These are phyloP conservation scores for Trachythela sp. DNA, from an alignment of 64 coral and sea anemone species.

Conservation along the genomic window DNA sequence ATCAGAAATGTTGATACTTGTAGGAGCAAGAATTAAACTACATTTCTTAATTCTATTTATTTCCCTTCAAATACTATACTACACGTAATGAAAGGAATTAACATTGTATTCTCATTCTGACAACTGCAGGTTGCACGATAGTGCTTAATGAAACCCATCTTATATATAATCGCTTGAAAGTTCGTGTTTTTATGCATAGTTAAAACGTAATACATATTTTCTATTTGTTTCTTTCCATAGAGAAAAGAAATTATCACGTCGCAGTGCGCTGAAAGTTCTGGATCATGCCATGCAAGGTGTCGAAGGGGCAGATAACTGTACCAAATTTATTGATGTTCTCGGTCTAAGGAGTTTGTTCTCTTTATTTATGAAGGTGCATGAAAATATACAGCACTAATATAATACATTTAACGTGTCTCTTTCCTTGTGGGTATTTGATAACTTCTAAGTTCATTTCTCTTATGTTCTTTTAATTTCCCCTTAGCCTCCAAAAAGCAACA, in stretches of 20 bases:
- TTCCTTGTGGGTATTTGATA: neutral
- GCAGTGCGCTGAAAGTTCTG: slow-evolving; percentile 85
- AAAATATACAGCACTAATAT: no score
- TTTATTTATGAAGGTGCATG: slow-evolving; percentile 92
- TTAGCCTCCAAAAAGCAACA: slow-evolving; percentile 82
- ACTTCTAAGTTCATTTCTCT: neutral
- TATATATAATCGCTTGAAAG: no score
- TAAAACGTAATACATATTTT: no score
- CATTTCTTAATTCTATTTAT: neutral
- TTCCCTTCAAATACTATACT: no score
- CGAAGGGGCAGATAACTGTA: slow-evolving; percentile 78
- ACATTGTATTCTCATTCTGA: no score
- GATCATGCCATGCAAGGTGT: slow-evolving; percentile 92
- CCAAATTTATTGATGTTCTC: slow-evolving; percentile 92
- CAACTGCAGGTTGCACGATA: no score
- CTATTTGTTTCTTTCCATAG: slow-evolving; percentile 20
- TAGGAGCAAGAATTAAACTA: neutral
- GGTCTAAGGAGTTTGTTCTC: slow-evolving; percentile 91
- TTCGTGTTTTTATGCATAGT: no score
- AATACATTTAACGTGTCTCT: neutral
- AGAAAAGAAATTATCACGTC: slow-evolving; percentile 87
- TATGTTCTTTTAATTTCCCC: slow-evolving; percentile 18
- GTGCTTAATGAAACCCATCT: no score
- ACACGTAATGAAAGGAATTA: no score
- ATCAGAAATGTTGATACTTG: no score